A percentile compares a stretch with the other conserved stretches of the same genome.
Evolutionary conservation across 1,140 invertebrate genomes (phyloP).

Genomic region (Caenorhabditis remanei): DNA sequence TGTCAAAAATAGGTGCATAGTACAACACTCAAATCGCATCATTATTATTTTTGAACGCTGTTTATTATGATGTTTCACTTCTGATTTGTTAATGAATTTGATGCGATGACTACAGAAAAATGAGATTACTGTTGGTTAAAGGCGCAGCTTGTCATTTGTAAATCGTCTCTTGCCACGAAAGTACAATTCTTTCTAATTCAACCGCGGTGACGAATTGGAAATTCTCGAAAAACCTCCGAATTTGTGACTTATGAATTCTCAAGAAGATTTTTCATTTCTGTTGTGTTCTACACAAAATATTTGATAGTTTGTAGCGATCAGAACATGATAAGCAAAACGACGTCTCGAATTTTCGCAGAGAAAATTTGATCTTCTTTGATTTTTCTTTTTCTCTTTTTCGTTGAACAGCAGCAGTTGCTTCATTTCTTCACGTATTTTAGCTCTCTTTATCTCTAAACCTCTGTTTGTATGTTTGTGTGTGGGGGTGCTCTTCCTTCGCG

Average conservation of each 20-base stretch:
- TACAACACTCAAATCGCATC: too few species aligned
- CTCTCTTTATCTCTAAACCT: conserved; percentile 38
- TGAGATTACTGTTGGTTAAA: too few species aligned
- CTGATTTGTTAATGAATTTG: too few species aligned
- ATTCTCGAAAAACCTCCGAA: too few species aligned
- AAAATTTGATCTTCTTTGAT: conserved; percentile 15
- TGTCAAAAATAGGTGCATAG: too few species aligned
- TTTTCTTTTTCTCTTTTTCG: conserved; percentile 19
- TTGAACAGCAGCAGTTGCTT: conserved; percentile 40
- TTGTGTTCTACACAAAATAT: conserved; percentile 11
- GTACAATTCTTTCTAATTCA: too few species aligned
- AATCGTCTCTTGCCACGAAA: too few species aligned
- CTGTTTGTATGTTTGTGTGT: conserved; percentile 37
- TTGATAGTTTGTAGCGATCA: conserved; percentile 40
- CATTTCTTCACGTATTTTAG: conserved; percentile 51
- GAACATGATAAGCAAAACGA: conserved; percentile 9
- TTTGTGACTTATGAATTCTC: neutral
- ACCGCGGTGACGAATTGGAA: too few species aligned
- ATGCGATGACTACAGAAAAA: too few species aligned
- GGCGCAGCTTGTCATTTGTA: too few species aligned
- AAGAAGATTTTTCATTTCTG: neutral
- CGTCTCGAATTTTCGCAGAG: conserved; percentile 27
- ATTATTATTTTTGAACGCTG: too few species aligned
- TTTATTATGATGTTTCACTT: too few species aligned
- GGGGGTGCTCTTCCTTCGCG: conserved; percentile 23